A percentile compares a stretch with the other conserved stretches of the same genome.
Conservation (phyloP, 2,113 vertebrate species). For the Alces alces region DNA sequence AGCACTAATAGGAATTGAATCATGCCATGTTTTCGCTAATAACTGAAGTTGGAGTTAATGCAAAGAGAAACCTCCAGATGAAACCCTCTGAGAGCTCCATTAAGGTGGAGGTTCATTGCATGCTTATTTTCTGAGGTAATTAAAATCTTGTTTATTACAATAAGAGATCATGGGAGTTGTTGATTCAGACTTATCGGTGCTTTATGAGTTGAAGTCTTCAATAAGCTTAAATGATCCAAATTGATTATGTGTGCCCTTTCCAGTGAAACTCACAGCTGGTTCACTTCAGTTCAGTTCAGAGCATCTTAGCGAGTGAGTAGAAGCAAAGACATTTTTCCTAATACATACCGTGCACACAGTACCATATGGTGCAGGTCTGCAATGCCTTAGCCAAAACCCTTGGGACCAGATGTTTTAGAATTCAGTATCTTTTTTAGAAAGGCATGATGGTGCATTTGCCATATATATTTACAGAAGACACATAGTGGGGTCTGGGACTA, state of each 20-base stretch:
- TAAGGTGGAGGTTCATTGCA: slow-evolving; percentile 38
- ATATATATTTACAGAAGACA: background rate
- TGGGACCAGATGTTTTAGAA: slow-evolving; percentile 40
- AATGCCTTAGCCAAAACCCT: background rate
- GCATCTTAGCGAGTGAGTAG: slow-evolving; percentile 19
- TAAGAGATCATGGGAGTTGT: slow-evolving; percentile 49
- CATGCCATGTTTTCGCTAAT: background rate
- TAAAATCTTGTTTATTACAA: slow-evolving; percentile 67
- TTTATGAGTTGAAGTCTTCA: slow-evolving; percentile 70
- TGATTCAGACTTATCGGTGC: slow-evolving; percentile 61
- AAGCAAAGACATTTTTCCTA: background rate
- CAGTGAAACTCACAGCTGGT: slow-evolving; percentile 43
- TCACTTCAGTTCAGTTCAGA: slow-evolving; percentile 42
- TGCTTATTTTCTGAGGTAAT: slow-evolving; percentile 57
- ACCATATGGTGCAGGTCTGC: background rate
- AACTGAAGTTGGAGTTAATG: slow-evolving; percentile 19
- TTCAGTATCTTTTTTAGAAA: background rate
- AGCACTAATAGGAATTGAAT: background rate
- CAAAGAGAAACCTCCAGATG: background rate
- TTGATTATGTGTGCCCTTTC: slow-evolving; percentile 61
- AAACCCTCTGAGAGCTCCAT: slow-evolving; percentile 15
- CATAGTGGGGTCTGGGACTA: background rate
- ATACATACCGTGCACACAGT: background rate
- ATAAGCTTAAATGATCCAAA: slow-evolving; percentile 69
- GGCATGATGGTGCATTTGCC: background rate